Evolutionary conservation across 2,888 invertebrate genomes (phyloP).

Genomic region (Folsomia manolachei): DNA sequence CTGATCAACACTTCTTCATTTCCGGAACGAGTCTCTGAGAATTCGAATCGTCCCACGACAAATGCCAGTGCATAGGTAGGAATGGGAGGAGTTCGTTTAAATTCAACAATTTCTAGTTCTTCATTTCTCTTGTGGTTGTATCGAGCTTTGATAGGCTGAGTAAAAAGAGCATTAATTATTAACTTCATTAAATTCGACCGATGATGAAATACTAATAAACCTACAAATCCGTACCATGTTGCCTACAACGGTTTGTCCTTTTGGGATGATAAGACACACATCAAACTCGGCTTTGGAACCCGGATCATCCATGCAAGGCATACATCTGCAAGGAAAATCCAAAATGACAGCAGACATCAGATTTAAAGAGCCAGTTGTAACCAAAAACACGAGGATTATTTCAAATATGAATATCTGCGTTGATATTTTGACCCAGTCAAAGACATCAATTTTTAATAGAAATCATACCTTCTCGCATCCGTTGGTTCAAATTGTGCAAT

Average conservation of each 20-base stretch:
- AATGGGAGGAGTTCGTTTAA: constrained; percentile 86
- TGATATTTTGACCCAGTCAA: no score
- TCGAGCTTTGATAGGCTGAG: constrained; percentile 54
- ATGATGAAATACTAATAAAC: not conserved
- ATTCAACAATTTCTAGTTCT: constrained; percentile 63
- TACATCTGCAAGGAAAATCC: constrained; percentile 62
- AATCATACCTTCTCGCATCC: constrained; percentile 72
- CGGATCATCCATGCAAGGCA: constrained; percentile 98
- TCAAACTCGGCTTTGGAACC: constrained; percentile 92
- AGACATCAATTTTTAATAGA: no score
- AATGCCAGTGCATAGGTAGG: constrained; percentile 91
- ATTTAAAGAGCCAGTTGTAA: no score
- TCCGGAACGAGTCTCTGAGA: constrained; percentile 74
- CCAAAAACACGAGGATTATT: not conserved
- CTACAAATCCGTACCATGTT: constrained; percentile 69
- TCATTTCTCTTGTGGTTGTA: constrained; percentile 53
- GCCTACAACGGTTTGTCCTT: constrained; percentile 78
- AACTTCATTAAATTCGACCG: not conserved
- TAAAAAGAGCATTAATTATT: constrained; percentile 20
- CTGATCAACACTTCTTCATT: constrained; percentile 74
- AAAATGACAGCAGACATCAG: no score
- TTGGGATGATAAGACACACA: constrained; percentile 77
- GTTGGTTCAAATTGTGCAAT: constrained; percentile 90
- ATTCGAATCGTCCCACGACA: constrained; percentile 92
- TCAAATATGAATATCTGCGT: no score